phyloP scores from a whole-genome alignment of 1,140 invertebrate species.

The Druon quercuslanigerum region DNA sequence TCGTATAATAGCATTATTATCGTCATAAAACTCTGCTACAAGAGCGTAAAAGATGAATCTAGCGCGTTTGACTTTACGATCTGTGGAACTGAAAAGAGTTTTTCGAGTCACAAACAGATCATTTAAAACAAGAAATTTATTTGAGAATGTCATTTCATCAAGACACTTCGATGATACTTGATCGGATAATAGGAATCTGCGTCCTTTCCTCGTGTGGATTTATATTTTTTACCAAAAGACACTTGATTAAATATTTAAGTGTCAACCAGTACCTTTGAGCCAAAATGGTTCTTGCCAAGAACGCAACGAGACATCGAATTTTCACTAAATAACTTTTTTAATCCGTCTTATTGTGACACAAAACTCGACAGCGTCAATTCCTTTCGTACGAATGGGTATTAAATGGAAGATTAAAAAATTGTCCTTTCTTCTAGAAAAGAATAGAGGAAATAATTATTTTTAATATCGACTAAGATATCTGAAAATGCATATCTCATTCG shows the following conservation, averaged over 20 bases:
- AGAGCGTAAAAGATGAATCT: conserved; percentile 3
- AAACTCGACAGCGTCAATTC: conserved; percentile 27
- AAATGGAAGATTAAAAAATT: not conserved
- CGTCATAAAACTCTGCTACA: conserved; percentile 11
- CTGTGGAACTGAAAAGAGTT: not conserved
- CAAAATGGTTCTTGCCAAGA: conserved; percentile 30
- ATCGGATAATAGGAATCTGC: conserved; percentile 13
- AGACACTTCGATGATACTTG: not conserved
- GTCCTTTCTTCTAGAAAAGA: conserved; percentile 13
- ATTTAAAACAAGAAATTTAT: not conserved
- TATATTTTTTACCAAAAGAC: conserved; percentile 23
- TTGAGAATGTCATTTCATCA: not conserved
- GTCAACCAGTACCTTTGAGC: conserved; percentile 23
- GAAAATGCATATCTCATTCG: conserved; percentile 22
- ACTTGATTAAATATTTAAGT: not conserved
- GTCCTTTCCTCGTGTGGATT: conserved; percentile 21
- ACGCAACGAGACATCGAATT: conserved; percentile 29
- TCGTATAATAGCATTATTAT: conserved; percentile 16
- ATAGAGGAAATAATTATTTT: conserved; percentile 11
- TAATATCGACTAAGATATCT: conserved; percentile 28
- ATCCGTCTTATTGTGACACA: conserved; percentile 18
- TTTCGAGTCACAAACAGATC: not conserved
- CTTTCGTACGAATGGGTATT: not conserved
- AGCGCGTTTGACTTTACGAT: conserved; percentile 10
- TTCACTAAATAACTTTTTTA: conserved; percentile 27